Evolutionary conservation across 2,113 vertebrate species (phyloP), one percentile per base, ranked within the genome.

Genomic region (Lampris incognitus): DNA sequence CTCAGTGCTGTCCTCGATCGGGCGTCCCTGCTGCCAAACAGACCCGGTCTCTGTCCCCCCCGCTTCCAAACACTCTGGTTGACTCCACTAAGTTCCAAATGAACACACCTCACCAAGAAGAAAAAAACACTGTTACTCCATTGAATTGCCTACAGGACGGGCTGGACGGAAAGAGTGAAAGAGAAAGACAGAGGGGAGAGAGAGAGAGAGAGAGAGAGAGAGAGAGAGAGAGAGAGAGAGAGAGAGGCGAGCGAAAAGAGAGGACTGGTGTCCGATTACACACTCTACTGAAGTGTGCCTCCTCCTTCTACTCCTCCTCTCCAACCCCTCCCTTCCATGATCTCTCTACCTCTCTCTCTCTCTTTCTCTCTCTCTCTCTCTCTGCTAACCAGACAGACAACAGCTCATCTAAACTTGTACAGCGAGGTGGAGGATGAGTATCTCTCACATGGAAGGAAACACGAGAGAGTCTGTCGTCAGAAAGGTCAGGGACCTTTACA

Each of bases 191-290:
- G 51, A 9, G 46, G 56, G 41, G 61, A 74, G 68, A 50, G 41
- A 39, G 63, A n/a, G 55, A 6, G 44, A 56, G 54, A 46, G 11
- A 8, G 56, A 42, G 44, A 57, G 56, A 48, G 11, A 78, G 67
- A 79, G 79, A 79, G 73, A 65, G 82, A 68, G 87, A 60, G 63
- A 58, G 85, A 85, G 72, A 76, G 67, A 82, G 83, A 80, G 85
- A 79, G 79, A 77, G 79, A 81, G 78, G 89, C 84, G 86, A 67
- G 85, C 52, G 79, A 88, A 85, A 64, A 91, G 78, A 89, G 88
- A 87, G 90, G 89, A 81, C 80, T 82, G 92, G 94, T 94, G 93
- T 94, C 93, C 90, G 90, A 86, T 94, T 94, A 93, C 94, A 92
- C 85, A 81, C 88, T 85, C 74, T 85, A 73, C 82, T 72, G 71